Percentiles rank a stretch among this genome's conserved stretches.
phyloP scores from a whole-genome alignment of 2,888 invertebrate genomes.

The Anoplius nigerrimus region DNA sequence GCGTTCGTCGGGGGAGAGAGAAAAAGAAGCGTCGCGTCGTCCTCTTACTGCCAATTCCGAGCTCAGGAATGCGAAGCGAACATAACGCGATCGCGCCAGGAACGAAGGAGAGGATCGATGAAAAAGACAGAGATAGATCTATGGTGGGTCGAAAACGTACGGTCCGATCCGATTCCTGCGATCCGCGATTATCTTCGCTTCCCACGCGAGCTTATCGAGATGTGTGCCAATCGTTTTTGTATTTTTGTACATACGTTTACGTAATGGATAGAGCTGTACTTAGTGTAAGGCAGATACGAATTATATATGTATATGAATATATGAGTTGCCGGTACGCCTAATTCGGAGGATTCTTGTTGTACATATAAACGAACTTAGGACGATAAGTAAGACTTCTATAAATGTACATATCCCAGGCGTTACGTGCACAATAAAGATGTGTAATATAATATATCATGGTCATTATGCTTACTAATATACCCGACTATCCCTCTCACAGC shows the following conservation, averaged over 20 bases:
- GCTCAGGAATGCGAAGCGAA: slow-evolving; percentile 27
- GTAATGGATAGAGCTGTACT: slow-evolving; percentile 23
- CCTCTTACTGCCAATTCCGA: slow-evolving; percentile 37
- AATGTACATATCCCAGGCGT: slow-evolving; percentile 48
- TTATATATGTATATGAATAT: not conserved
- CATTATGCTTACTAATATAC: too few relatives aligned
- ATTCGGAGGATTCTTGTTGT: slow-evolving; percentile 10
- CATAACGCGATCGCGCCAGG: not conserved
- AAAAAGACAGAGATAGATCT: not conserved
- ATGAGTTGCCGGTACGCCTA: slow-evolving; percentile 11
- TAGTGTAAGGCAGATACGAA: slow-evolving; percentile 22
- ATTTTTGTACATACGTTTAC: slow-evolving; percentile 70
- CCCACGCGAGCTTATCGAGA: slow-evolving; percentile 55
- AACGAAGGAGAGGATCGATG: slow-evolving; percentile 9
- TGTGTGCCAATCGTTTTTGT: slow-evolving; percentile 70
- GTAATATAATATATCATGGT: not conserved
- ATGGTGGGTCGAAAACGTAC: too few relatives aligned
- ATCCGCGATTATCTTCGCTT: slow-evolving; percentile 47
- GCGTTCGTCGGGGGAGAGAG: too few relatives aligned
- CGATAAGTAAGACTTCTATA: slow-evolving; percentile 19
- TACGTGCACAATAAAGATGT: slow-evolving; percentile 46
- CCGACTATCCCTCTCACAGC: too few relatives aligned
- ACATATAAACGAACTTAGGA: slow-evolving; percentile 35
- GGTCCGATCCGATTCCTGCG: slow-evolving; percentile 34
- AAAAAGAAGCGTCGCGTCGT: too few relatives aligned